Evolutionary conservation across 2,888 invertebrate species (phyloP), one percentile per base, ranked within the genome.

Genomic region (Junonia oenone): DNA sequence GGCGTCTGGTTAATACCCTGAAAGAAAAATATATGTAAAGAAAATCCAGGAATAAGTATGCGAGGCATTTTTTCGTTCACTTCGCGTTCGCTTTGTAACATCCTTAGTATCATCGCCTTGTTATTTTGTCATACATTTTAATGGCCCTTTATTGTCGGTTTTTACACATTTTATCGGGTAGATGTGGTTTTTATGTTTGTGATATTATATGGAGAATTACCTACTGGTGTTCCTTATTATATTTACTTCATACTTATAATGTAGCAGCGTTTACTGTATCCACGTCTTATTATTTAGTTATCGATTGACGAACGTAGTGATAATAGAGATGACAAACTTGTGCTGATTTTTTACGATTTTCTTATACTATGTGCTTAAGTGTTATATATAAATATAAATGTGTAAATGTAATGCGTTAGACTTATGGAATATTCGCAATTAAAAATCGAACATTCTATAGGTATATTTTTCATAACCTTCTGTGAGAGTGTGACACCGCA

Each of bases 61-160:
- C 17, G 17, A 38, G 38, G 15, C 15, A 38, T 17, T 38, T 38
- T 13, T 33, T 13, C 9, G 38, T 14, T 38, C 6, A 17, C 17
- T 38, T 15, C 15, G 15, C 2, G 38, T 38, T 35, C 13, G n/a
- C 38, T 9, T 38, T 38, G 8, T 6, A 9, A 15, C 9, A 38
- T 38, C 38, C 17, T 38, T 9, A 11, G 38, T 8, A 4, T 38
- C 38, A 38, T 17, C 57, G 45, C 50, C 53, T 52, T 52, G 47
- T 51, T 55, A 52, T 48, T 47, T 47, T 49, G 13, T 17, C 38
- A 38, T 38, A 9, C 17, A 38, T 38, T 38, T 38, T 38, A 38
- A 37, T 9, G 15, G 38, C 17, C 38, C 15, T 17, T 17, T 9
- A n/a, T n/a, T 38, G 38, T 38, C 17, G 17, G 2, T 17, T 2